Evolutionary conservation across 2,888 invertebrate genomes (phyloP), one percentile per base, ranked within the genome.

Genomic region (Cheilosia vulpina): DNA sequence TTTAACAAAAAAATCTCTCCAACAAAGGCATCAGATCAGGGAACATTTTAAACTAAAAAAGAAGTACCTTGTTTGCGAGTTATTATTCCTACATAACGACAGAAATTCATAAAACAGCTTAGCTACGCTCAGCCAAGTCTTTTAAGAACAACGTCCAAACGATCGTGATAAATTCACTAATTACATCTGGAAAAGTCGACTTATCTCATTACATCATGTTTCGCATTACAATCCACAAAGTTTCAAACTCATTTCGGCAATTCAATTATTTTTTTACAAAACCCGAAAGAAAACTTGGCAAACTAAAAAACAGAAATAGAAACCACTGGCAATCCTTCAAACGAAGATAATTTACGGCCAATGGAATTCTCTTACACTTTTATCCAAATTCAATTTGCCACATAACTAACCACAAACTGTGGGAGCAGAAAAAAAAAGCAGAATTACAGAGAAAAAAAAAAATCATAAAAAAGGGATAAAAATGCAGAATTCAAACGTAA

Each of bases 311-410:
- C 11, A 15, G 21, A 17, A 13, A 58, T 13, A 34, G 19, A 58
- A 65, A 52, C 63, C 43, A 63, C 17, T 24, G 62, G 43, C 80
- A 68, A 75, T 75, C 75, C 63, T 76, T 69, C 81, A 75, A 81
- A 69, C 31, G 69, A 65, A 58, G 73, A 84, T 83, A 84, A 84
- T 75, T 84, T 79, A 84, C 65, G 65, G 57, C 72, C 78, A 43
- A 76, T 76, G 71, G 52, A 68, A 60, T 34, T 62, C 68, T 57
- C 73, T 83, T 83, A 84, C 73, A 80, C 73, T 84, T 60, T 71
- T 79, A 79, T 71, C 65, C 68, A 63, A 81, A 85, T 85, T 81
- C 77, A 85, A 85, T 85, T 85, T 85, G 68, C 81, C 85, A 85
- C 85, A 85, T 81, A 81, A 72, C 85, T 81, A 85, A 76, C 76